Conservation (phyloP, 1,140 invertebrate species). For the Drosophila bipectinata region DNA sequence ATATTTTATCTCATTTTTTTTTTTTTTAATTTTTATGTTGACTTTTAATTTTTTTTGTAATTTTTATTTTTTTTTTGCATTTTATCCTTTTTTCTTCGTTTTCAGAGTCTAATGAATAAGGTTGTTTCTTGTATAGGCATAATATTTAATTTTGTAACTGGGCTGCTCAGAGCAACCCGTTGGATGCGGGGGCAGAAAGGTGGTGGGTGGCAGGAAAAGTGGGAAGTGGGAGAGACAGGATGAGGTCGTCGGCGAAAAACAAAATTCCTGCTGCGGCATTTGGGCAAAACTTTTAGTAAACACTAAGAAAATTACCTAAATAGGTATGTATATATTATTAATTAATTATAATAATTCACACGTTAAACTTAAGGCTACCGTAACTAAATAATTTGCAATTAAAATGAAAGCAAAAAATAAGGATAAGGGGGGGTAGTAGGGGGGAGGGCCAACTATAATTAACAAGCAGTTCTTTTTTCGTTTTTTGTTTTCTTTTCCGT, state of each 20-base stretch:
- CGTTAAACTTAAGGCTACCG: constrained; percentile 64
- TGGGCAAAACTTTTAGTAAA: constrained; percentile 57
- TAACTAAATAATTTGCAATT: constrained; percentile 78
- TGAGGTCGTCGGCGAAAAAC: background rate
- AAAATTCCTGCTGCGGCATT: constrained; percentile 68
- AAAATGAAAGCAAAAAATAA: constrained; percentile 68
- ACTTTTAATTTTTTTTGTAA: constrained; percentile 14
- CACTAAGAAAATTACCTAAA: constrained; percentile 70
- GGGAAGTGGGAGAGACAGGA: background rate
- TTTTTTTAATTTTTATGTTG: constrained; percentile 41
- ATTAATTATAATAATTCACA: constrained; percentile 72
- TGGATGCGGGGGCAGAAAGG: constrained; percentile 11
- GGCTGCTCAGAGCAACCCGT: constrained; percentile 66
- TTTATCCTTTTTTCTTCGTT: constrained; percentile 40
- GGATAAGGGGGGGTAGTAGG: constrained; percentile 24
- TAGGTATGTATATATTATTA: constrained; percentile 64
- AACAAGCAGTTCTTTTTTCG: constrained; percentile 71
- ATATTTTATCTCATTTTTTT: constrained; percentile 40
- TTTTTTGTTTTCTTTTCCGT: constrained; percentile 35
- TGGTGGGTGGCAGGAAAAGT: constrained; percentile 21
- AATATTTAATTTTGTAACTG: constrained; percentile 2
- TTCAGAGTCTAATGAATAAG: constrained; percentile 51
- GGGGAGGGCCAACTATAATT: constrained; percentile 61
- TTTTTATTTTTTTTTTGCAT: constrained; percentile 26
- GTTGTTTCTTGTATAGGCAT: constrained; percentile 27